Conservation (phyloP, 2,113 vertebrate genomes). For the Pteropus alecto region DNA sequence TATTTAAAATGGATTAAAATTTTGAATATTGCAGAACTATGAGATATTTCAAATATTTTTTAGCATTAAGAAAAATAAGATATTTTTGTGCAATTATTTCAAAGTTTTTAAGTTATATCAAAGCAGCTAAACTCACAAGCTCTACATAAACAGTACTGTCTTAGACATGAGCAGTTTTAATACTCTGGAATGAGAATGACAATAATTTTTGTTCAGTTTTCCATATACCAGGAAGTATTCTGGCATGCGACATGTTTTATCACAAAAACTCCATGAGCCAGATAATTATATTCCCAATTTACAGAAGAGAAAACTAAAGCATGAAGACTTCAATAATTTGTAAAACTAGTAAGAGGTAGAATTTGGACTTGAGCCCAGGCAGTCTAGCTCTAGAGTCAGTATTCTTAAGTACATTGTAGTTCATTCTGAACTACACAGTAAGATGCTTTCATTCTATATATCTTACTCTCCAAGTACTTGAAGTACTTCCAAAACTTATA, state of each 20-base stretch:
- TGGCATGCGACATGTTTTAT: background rate
- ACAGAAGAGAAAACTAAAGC: background rate
- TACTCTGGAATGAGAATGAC: background rate
- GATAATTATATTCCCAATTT: background rate
- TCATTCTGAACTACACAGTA: background rate
- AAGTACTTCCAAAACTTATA: slow-evolving; percentile 6
- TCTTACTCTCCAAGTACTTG: slow-evolving; percentile 19
- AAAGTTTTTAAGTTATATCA: background rate
- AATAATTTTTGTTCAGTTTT: background rate
- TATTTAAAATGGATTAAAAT: background rate
- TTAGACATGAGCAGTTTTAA: background rate
- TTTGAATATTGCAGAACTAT: background rate
- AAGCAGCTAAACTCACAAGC: background rate
- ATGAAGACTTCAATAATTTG: background rate
- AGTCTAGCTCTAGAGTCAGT: background rate
- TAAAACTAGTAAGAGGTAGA: background rate
- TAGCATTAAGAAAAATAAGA: slow-evolving; percentile 21
- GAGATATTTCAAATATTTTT: slow-evolving; percentile 9
- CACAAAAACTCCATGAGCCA: background rate
- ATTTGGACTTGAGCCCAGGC: background rate
- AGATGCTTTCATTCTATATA: background rate
- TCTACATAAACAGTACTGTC: background rate
- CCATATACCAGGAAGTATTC: background rate
- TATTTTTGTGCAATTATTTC: background rate
- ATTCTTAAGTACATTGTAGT: background rate